phyloP scores from a whole-genome alignment of 2,888 invertebrate genomes.

The Melolontha melolontha region DNA sequence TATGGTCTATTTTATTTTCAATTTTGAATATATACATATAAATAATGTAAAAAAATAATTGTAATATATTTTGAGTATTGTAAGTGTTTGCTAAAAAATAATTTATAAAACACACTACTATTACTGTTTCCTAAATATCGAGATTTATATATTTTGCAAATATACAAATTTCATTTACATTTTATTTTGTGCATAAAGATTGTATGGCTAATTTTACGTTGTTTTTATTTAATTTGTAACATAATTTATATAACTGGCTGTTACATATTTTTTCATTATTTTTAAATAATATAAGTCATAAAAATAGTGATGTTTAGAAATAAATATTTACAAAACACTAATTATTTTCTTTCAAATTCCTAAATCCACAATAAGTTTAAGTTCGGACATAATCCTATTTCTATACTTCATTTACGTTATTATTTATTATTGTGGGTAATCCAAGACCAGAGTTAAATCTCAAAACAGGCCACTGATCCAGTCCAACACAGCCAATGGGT shows the following conservation, averaged over 20 bases:
- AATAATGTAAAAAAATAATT: conserved; percentile 43
- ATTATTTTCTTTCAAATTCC: conserved; percentile 9
- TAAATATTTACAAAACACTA: conserved; percentile 49
- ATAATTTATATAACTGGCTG: conserved; percentile 64
- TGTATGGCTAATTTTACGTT: conserved; percentile 40
- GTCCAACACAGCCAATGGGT: too few species aligned
- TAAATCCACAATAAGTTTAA: too few species aligned
- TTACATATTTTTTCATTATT: conserved; percentile 64
- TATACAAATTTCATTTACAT: conserved; percentile 37
- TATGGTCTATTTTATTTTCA: conserved; percentile 37
- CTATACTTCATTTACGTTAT: too few species aligned
- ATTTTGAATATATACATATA: conserved; percentile 29
- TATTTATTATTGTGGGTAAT: too few species aligned
- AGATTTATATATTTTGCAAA: conserved; percentile 40
- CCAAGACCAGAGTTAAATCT: too few species aligned
- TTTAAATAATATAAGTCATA: conserved; percentile 61
- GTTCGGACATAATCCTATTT: too few species aligned
- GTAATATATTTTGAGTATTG: conserved; percentile 45
- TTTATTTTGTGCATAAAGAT: conserved; percentile 41
- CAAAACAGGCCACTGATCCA: too few species aligned
- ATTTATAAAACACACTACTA: conserved; percentile 35
- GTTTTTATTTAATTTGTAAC: conserved; percentile 52
- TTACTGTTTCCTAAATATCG: conserved; percentile 39
- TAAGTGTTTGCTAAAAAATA: conserved; percentile 45
- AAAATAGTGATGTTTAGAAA: conserved; percentile 64